Conservation (phyloP, 2,888 invertebrate genomes). For the Schrankia costaestrigalis region DNA sequence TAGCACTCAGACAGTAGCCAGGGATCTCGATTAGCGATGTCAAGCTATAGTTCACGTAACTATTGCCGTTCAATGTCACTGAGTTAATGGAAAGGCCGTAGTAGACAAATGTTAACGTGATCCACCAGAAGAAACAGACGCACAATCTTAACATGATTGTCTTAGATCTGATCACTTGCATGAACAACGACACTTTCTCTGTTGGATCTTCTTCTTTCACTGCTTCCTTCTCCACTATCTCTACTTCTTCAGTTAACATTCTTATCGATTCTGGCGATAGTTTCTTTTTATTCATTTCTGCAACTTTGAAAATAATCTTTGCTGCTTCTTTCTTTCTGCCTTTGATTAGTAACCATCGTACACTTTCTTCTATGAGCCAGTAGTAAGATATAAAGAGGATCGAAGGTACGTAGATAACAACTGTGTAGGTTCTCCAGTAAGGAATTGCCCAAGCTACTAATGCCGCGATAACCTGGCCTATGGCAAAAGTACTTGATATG, state of each 20-base stretch:
- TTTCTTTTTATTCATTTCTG: slow-evolving; percentile 62
- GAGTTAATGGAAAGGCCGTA: slow-evolving; percentile 90
- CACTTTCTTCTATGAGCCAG: slow-evolving; percentile 83
- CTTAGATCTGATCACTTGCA: slow-evolving; percentile 73
- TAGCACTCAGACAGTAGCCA: slow-evolving; percentile 80
- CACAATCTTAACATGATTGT: slow-evolving; percentile 74
- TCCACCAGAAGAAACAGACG: slow-evolving; percentile 89
- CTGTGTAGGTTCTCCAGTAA: slow-evolving; percentile 83
- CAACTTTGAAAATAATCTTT: slow-evolving; percentile 72
- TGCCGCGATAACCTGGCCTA: slow-evolving; percentile 83
- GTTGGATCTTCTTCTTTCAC: slow-evolving; percentile 3
- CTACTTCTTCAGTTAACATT: slow-evolving; percentile 29
- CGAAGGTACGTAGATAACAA: slow-evolving; percentile 83
- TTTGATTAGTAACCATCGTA: slow-evolving; percentile 86
- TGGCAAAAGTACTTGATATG: slow-evolving; percentile 83
- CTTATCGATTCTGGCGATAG: slow-evolving; percentile 53
- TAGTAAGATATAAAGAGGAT: slow-evolving; percentile 82
- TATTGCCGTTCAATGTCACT: slow-evolving; percentile 86
- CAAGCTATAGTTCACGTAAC: slow-evolving; percentile 88
- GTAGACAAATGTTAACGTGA: slow-evolving; percentile 88
- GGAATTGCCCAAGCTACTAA: slow-evolving; percentile 82
- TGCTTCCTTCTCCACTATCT: slow-evolving; percentile 12
- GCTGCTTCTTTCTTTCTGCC: slow-evolving; percentile 76
- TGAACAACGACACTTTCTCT: slow-evolving; percentile 29
- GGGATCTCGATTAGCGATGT: slow-evolving; percentile 84